Evolutionary conservation across 1,140 invertebrate species (phyloP), one percentile per base, ranked within the genome.

Genomic region (Formica exsecta): DNA sequence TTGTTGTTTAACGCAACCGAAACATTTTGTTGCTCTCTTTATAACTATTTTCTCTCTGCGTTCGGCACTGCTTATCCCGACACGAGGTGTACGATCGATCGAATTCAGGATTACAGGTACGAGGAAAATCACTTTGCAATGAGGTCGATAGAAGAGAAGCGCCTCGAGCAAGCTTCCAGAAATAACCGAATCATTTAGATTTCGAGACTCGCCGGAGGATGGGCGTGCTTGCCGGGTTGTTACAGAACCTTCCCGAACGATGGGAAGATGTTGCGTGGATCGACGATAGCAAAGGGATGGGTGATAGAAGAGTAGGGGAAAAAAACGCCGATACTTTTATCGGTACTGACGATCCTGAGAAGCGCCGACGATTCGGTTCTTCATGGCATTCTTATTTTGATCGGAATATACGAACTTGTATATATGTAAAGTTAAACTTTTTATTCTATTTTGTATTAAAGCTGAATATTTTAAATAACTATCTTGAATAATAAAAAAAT

Each of bases 131-230:
- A 91, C 90, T 91, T 90, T 91, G 87, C 87, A 88, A 86, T 80
- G 83, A 86, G 66, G 62, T 74, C 68, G 87, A 11, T 66, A 68
- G 79, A 81, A 90, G 89, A 90, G 87, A 90, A 87, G 81, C 87
- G 90, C 89, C 89, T 88, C 74, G 62, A 87, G 89, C 89, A 86
- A 89, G 74, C 79, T 90, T 87, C 87, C 89, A 87, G 90, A 89
- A 91, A 91, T 91, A 91, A 90, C 89, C 90, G 90, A 90, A 91
- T 91, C 89, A 91, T 91, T 91, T 91, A 89, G 90, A 91, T 91
- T 91, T 91, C 74, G 85, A 81, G 84, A 77, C 86, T 85, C 64
- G 57, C 25, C 16, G 51, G 70, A 79, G 25, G 86, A 62, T 59
- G 65, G 86, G 41, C 54, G 81, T 59, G 57, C 29, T 38, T 29